phyloP scores from a whole-genome alignment of 2,888 invertebrate genomes.

The Heliconius sara region DNA sequence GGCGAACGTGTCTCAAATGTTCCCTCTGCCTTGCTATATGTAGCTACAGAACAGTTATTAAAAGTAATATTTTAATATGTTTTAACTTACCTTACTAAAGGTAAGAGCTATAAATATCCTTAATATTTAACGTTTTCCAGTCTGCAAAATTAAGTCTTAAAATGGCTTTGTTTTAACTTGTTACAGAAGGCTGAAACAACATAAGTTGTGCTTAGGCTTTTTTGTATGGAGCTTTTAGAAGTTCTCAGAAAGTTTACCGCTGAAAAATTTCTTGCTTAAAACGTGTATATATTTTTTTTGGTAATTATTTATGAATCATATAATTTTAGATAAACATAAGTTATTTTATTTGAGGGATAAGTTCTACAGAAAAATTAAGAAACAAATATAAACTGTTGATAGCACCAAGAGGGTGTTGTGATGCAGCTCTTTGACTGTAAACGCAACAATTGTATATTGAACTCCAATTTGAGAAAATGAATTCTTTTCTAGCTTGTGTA shows the following conservation, averaged over 20 bases:
- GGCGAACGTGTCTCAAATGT: not conserved
- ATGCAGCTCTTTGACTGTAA: no score
- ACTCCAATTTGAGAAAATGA: no score
- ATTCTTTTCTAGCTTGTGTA: no score
- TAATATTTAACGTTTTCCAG: conserved; percentile 21
- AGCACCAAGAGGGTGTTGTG: no score
- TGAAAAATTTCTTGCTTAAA: not conserved
- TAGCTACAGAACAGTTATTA: no score
- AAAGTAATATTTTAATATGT: not conserved
- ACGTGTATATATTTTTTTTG: not conserved
- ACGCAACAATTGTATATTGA: no score
- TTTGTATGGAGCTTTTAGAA: not conserved
- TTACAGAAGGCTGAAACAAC: conserved; percentile 23
- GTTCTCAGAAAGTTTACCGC: not conserved
- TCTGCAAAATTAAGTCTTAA: conserved; percentile 23
- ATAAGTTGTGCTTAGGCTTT: conserved; percentile 24
- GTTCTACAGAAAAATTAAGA: not conserved
- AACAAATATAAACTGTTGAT: not conserved
- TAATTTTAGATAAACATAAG: not conserved
- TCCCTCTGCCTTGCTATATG: not conserved
- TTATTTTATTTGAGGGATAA: not conserved
- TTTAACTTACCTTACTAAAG: not conserved
- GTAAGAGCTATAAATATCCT: not conserved
- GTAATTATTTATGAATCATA: not conserved
- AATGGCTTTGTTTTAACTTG: conserved; percentile 27